Evolutionary conservation across 1,140 invertebrate genomes (phyloP).

Genomic region (Euwallacea fornicatus): DNA sequence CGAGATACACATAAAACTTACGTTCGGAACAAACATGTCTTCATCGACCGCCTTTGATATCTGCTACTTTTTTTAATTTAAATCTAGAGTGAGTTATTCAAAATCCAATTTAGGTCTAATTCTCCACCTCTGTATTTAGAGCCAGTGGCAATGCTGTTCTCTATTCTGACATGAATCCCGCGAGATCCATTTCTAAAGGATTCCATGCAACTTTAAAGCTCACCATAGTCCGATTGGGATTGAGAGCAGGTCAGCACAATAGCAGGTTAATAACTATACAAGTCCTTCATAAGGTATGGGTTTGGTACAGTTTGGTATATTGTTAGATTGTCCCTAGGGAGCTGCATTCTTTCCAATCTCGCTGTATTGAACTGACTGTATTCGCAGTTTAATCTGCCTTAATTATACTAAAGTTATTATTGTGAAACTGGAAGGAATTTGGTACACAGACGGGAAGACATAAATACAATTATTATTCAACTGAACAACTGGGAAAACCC

Average conservation of each 20-base stretch:
- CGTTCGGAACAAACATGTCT: too few relatives aligned
- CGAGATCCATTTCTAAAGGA: conserved; percentile 23
- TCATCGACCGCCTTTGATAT: too few relatives aligned
- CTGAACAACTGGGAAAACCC: neutral
- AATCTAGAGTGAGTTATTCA: too few relatives aligned
- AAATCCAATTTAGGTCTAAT: too few relatives aligned
- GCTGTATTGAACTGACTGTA: neutral
- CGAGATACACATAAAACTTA: too few relatives aligned
- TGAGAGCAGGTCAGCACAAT: conserved; percentile 21
- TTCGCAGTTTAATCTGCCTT: neutral
- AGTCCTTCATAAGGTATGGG: neutral
- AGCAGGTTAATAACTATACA: conserved; percentile 15
- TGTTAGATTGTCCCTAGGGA: neutral
- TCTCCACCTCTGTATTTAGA: too few relatives aligned
- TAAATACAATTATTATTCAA: conserved; percentile 1
- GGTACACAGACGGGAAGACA: neutral
- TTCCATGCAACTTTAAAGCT: conserved; percentile 17
- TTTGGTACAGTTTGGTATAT: too few relatives aligned
- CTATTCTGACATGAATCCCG: conserved; percentile 13
- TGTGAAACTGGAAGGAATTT: neutral
- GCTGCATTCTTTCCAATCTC: neutral
- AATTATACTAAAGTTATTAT: too few relatives aligned
- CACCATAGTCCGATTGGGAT: conserved; percentile 8
- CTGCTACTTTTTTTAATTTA: too few relatives aligned
- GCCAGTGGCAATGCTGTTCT: conserved; percentile 3